Conservation (phyloP, 2,113 vertebrate genomes). For the Jacana jacana region DNA sequence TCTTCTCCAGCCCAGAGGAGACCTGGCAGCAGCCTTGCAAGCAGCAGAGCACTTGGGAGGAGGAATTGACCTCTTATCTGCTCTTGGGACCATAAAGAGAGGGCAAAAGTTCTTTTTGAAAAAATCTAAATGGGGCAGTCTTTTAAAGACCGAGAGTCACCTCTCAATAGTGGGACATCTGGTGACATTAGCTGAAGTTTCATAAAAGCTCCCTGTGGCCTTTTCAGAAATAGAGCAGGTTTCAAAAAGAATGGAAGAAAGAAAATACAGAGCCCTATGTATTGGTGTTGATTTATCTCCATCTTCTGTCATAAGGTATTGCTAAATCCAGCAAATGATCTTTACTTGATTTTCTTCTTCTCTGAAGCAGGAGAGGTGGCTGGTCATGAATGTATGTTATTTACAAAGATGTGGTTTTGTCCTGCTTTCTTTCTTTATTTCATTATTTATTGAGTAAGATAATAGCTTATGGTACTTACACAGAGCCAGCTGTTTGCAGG, state of each 20-base stretch:
- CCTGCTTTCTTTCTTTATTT: slow-evolving; percentile 72
- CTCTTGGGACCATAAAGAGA: slow-evolving; percentile 1
- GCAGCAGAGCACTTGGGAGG: not conserved
- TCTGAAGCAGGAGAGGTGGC: not conserved
- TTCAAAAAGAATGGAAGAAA: not conserved
- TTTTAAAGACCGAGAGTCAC: slow-evolving; percentile 42
- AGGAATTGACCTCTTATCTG: not conserved
- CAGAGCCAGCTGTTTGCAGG: slow-evolving; percentile 80
- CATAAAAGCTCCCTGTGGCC: slow-evolving; percentile 27
- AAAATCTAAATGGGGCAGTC: slow-evolving; percentile 16
- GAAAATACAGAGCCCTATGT: not conserved
- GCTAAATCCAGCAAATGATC: not conserved
- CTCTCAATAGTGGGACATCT: slow-evolving; percentile 66
- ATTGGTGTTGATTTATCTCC: not conserved
- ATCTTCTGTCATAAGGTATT: not conserved
- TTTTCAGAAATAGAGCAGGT: slow-evolving; percentile 40
- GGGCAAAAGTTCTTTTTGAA: not conserved
- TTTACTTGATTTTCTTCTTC: not conserved
- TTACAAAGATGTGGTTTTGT: slow-evolving; percentile 25
- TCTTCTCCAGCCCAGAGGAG: not conserved
- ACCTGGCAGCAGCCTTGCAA: not conserved
- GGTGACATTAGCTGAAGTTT: slow-evolving; percentile 53
- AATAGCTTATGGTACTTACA: slow-evolving; percentile 79
- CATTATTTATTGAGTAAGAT: slow-evolving; percentile 81
- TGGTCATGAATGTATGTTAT: not conserved